These are phyloP conservation scores for Drosophila parvula DNA, from an alignment of 1,140 invertebrate species.

Conservation along the genomic window DNA sequence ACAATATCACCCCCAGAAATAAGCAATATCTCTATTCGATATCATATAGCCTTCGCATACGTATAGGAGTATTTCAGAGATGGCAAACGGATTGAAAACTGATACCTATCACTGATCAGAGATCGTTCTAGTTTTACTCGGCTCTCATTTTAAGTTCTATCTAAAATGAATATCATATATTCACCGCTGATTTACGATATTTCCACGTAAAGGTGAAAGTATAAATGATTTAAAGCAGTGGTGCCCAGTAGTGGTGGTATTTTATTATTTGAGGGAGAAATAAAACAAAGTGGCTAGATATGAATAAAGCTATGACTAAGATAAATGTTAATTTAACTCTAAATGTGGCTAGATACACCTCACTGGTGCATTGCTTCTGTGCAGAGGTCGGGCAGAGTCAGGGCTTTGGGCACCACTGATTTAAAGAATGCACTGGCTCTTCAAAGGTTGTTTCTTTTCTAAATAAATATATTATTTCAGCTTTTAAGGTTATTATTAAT, in stretches of 20 bases:
- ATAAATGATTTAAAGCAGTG: background rate
- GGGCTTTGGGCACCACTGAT: background rate
- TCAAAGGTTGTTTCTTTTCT: constrained; percentile 14
- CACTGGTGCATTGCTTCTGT: no score
- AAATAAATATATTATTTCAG: background rate
- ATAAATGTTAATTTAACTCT: no score
- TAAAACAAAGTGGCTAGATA: no score
- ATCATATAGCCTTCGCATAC: constrained; percentile 67
- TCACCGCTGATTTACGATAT: background rate
- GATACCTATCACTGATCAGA: constrained; percentile 15
- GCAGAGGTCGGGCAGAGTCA: no score
- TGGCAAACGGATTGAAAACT: constrained; percentile 12
- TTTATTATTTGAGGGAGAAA: no score
- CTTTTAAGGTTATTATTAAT: constrained; percentile 8
- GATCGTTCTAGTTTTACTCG: constrained; percentile 12
- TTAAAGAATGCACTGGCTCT: background rate
- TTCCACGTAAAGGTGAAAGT: background rate
- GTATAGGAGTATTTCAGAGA: constrained; percentile 43
- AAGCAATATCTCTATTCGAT: constrained; percentile 71
- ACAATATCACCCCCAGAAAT: constrained; percentile 19
- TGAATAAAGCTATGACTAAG: no score
- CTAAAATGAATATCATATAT: constrained; percentile 33
- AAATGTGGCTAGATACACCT: background rate
- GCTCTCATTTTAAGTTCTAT: background rate
- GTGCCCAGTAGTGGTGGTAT: background rate